Conservation (phyloP, 1,140 invertebrate species). For the Vollenhovia emeryi region DNA sequence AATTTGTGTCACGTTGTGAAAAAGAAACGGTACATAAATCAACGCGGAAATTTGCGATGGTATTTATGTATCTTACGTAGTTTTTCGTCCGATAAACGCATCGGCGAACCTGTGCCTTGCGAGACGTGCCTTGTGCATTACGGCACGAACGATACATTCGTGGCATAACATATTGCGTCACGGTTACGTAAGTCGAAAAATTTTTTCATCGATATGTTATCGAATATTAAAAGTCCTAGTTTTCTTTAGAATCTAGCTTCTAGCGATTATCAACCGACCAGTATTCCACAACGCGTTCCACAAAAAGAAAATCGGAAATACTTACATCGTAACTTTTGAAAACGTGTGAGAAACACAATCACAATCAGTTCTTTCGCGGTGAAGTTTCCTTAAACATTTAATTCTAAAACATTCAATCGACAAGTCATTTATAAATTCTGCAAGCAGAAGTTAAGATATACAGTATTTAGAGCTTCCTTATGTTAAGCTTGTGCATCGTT, state of each 20-base stretch:
- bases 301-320: background rate
- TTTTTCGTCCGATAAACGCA: background rate
- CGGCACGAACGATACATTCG: background rate
- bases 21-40: background rate
- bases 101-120: conserved; percentile 21
- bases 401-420: background rate
- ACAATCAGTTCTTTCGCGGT: background rate
- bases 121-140: conserved; percentile 10
- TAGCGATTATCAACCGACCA: background rate
- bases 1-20: background rate
- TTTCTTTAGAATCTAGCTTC: background rate
- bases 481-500: background rate
- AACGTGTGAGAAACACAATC: background rate
- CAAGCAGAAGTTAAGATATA: background rate
- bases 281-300: background rate
- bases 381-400: background rate
- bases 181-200: background rate
- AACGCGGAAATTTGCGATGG: background rate
- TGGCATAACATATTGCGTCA: background rate
- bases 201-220: background rate
- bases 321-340: background rate
- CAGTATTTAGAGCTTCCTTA: conserved; percentile 29
- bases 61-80: background rate
- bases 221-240: background rate
- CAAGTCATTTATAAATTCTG: too few species aligned